These are phyloP conservation scores for Drosophila tropicalis DNA, from an alignment of 1,140 invertebrate genomes.

Conservation along the genomic window DNA sequence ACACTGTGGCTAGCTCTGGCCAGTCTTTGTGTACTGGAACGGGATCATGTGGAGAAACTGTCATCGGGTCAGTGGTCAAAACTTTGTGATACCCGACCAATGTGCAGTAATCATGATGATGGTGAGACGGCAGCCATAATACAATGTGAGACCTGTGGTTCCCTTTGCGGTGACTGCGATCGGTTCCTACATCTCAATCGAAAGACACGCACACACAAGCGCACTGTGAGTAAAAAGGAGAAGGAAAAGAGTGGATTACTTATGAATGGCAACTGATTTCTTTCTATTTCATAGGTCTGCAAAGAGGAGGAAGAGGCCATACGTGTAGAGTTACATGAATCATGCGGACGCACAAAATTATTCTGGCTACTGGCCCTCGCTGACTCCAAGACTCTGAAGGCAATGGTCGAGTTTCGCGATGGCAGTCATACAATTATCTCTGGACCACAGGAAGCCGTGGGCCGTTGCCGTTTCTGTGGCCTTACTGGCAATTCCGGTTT, in stretches of 20 bases:
- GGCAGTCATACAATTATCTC: slow-evolving; percentile 84
- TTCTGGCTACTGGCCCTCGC: slow-evolving; percentile 97
- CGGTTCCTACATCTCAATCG: slow-evolving; percentile 96
- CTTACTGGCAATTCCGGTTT: slow-evolving; percentile 92
- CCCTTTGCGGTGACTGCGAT: slow-evolving; percentile 97
- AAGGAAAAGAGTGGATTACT: no score
- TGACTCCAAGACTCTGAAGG: slow-evolving; percentile 96
- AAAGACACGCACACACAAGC: slow-evolving; percentile 92
- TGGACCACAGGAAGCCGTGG: slow-evolving; percentile 85
- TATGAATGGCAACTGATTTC: no score
- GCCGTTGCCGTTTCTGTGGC: slow-evolving; percentile 96
- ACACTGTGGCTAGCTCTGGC: slow-evolving; percentile 96
- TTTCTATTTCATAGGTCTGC: slow-evolving; percentile 85
- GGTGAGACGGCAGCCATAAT: slow-evolving; percentile 97
- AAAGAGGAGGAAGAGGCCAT: slow-evolving; percentile 98
- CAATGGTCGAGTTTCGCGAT: slow-evolving; percentile 96
- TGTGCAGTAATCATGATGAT: slow-evolving; percentile 98
- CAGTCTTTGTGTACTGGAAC: slow-evolving; percentile 95
- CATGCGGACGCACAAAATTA: slow-evolving; percentile 96
- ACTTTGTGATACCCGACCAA: slow-evolving; percentile 83
- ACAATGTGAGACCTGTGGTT: slow-evolving; percentile 95
- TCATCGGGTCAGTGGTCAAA: slow-evolving; percentile 89
- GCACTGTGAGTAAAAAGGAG: slow-evolving; percentile 86
- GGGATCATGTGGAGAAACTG: slow-evolving; percentile 94
- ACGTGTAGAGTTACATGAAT: slow-evolving; percentile 97